Evolutionary conservation across 2,113 vertebrate species (phyloP).

Genomic region (Aegotheles bennettii): DNA sequence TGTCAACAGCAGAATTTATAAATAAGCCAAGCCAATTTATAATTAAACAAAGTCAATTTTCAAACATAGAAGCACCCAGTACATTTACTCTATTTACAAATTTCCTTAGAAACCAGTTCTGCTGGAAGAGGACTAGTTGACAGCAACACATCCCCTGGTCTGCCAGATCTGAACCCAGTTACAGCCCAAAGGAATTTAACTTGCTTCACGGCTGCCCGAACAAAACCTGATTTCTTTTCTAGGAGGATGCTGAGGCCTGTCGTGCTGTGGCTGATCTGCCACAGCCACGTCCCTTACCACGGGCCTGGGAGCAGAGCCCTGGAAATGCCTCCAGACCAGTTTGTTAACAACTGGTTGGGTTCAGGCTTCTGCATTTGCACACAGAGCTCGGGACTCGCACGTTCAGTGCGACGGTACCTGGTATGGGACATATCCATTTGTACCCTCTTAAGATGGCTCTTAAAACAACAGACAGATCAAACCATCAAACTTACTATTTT

Average conservation of each 20-base stretch:
- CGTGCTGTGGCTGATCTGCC: background rate
- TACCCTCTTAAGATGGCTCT: background rate
- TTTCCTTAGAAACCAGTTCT: background rate
- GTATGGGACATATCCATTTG: background rate
- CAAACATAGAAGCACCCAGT: background rate
- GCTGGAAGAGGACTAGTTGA: too few species aligned
- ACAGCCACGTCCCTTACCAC: accelerated
- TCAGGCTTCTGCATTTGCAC: background rate
- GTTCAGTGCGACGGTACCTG: background rate
- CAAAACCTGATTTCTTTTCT: background rate
- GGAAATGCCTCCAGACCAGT: background rate
- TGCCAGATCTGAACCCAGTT: background rate
- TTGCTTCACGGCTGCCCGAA: background rate
- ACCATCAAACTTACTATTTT: background rate
- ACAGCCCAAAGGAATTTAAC: background rate
- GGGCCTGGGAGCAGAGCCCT: background rate
- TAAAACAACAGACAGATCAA: background rate
- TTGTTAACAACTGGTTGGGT: background rate
- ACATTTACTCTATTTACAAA: background rate
- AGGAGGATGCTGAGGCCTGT: background rate
- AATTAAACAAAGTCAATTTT: background rate
- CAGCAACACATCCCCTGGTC: background rate
- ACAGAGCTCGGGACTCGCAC: background rate
- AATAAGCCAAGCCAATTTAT: background rate
- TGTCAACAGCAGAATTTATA: background rate